Percentiles rank a stretch among this genome's conserved stretches.
These are phyloP conservation scores for Philantomba maxwellii DNA, from an alignment of 2,113 vertebrate genomes.

Conservation along the genomic window DNA sequence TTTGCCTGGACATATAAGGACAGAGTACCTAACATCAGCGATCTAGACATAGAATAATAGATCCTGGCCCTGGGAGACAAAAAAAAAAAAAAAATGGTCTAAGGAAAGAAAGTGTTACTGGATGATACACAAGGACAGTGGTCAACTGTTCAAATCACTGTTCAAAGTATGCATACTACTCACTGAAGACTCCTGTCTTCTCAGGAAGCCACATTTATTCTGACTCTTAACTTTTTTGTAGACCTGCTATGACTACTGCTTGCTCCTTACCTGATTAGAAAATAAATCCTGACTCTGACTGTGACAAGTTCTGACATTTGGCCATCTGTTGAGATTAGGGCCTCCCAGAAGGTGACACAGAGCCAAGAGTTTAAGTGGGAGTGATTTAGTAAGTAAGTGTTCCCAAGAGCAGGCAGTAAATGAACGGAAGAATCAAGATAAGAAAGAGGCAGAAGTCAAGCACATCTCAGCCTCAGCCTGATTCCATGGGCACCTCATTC, in stretches of 20 bases:
- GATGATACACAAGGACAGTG: neutral
- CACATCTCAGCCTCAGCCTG: neutral
- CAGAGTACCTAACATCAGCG: neutral
- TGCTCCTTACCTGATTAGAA: neutral
- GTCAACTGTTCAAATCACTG: neutral
- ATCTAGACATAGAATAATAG: neutral
- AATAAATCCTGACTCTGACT: conserved; percentile 39
- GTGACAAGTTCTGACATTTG: conserved; percentile 38
- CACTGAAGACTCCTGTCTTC: neutral
- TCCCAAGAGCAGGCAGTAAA: neutral
- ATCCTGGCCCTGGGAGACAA: neutral
- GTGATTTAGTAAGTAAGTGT: conserved; percentile 27
- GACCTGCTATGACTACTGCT: neutral
- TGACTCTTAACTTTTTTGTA: neutral
- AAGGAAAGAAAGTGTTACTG: neutral
- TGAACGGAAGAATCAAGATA: neutral
- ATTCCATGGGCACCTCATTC: neutral
- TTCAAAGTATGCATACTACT: neutral
- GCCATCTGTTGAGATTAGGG: conserved; percentile 35
- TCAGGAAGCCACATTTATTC: neutral
- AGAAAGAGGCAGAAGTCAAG: neutral
- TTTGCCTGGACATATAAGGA: neutral
- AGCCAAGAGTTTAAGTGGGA: conserved; percentile 37
- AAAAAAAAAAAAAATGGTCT: neutral
- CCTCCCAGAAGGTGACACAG: conserved; percentile 9